Conservation (phyloP, 1,140 invertebrate genomes). For the Trichogramma pretiosum region DNA sequence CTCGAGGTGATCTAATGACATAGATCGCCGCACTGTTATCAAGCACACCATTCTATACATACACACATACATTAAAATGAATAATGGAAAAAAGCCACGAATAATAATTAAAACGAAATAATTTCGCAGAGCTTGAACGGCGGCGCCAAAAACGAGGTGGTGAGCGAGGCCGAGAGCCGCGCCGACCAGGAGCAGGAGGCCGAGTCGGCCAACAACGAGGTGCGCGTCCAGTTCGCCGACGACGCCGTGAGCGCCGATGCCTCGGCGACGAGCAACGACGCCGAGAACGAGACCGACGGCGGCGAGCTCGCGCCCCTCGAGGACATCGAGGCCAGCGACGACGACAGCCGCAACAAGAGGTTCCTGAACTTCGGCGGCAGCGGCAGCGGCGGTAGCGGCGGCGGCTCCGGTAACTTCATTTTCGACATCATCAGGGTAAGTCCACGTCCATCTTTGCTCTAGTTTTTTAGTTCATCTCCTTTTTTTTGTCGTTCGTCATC, state of each 20-base stretch:
- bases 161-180: constrained; percentile 29
- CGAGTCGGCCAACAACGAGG: constrained; percentile 55
- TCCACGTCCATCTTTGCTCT: too few species aligned
- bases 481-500: too few species aligned
- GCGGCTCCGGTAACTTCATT: constrained; percentile 75
- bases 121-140: constrained; percentile 37
- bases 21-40: too few species aligned
- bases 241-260: too few species aligned
- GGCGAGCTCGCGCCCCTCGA: constrained; percentile 50
- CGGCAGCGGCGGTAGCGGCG: constrained; percentile 48
- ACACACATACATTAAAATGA: not conserved
- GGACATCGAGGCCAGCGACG: constrained; percentile 52
- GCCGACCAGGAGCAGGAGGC: constrained; percentile 24
- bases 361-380: constrained; percentile 58
- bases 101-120: not conserved
- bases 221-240: constrained; percentile 54
- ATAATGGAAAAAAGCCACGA: not conserved
- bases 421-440: constrained; percentile 80
- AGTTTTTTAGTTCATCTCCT: too few species aligned
- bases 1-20: too few species aligned
- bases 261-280: constrained; percentile 35
- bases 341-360: constrained; percentile 71
- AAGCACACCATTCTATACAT: too few species aligned
- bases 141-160: constrained; percentile 35
- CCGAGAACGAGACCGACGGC: constrained; percentile 42